Conservation (phyloP, 1,140 invertebrate species). For the Gyrodactylus bullatarudis region DNA sequence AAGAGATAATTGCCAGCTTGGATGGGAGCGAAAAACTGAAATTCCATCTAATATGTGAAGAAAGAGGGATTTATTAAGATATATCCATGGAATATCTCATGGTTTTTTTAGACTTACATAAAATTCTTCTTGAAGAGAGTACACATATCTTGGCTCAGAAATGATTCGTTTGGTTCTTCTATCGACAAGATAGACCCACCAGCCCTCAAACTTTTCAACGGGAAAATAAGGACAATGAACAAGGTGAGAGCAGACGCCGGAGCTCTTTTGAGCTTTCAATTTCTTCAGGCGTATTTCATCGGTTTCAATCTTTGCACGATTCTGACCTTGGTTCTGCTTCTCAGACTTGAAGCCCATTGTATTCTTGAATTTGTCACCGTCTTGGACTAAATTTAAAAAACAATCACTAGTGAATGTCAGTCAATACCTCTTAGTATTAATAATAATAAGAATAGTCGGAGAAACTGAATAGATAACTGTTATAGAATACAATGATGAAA, state of each 20-base stretch:
- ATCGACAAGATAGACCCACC: constrained; percentile 93
- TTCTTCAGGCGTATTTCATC: neutral
- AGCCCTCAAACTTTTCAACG: constrained; percentile 84
- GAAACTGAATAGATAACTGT: too few relatives aligned
- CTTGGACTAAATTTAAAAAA: too few relatives aligned
- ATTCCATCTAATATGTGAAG: constrained; percentile 16
- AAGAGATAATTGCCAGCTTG: neutral
- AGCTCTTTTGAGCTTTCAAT: neutral
- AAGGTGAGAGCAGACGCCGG: constrained; percentile 28
- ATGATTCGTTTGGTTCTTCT: constrained; percentile 52
- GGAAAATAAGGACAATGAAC: constrained; percentile 85
- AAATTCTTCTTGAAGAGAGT: constrained; percentile 20
- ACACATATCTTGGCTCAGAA: constrained; percentile 56
- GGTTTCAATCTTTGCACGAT: neutral
- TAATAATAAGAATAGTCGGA: too few relatives aligned
- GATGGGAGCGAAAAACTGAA: constrained; percentile 8
- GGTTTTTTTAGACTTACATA: too few relatives aligned
- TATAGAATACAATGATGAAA: too few relatives aligned
- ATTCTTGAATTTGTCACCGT: neutral
- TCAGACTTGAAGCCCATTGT: neutral
- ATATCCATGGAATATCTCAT: too few relatives aligned
- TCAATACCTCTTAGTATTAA: too few relatives aligned
- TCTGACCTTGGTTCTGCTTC: neutral
- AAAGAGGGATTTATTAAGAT: neutral
- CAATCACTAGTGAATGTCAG: too few relatives aligned